Evolutionary conservation across 1,140 invertebrate species (phyloP), one percentile per base, ranked within the genome.

Genomic region (Panagrolaimus sp.): DNA sequence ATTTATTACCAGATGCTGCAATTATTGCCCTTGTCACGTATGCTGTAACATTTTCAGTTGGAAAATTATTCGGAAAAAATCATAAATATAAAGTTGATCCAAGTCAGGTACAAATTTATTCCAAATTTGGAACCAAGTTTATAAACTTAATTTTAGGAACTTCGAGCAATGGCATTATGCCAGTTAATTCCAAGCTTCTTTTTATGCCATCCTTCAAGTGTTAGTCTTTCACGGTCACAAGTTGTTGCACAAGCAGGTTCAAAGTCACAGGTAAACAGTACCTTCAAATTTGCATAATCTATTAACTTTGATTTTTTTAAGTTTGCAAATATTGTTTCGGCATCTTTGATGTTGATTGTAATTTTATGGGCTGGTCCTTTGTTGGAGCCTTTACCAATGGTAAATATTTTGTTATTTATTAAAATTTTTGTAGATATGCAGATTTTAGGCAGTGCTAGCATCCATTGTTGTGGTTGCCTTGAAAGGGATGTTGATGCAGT

Each of bases 311-410:
- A 38, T 38, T 38, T 58, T 58, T 58, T 58, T 28, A 12, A 58
- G 52, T 58, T 58, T 14, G 52, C 15, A 21, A 58, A 28, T 14
- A 17, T 58, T 0, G 17, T 58, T 12, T 58, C 52, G 1, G 21
- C 14, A 12, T 26, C 28, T 28, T 21, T 58, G 28, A 58, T 28
- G 21, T 58, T 58, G 2, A 58, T 58, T 8, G 52, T 58, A 0
- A 28, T 58, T 28, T 26, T 58, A 28, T 58, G 52, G 52, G 52
- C 52, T 28, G 52, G 52, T 12, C 52, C 52, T 26, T 58, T 21
- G 17, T 26, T 58, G 52, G 21, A 58, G 21, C 52, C 21, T 58
- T 28, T 58, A 21, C 52, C 52, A 21, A 58, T 58, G 8, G 21
- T 21, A 38, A 38, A 4, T 38, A 38, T 38, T 38, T 4, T 38